Base-by-base conservation (phyloP, 2,888 invertebrate species). In the Hoplodrina ambigua region DNA sequence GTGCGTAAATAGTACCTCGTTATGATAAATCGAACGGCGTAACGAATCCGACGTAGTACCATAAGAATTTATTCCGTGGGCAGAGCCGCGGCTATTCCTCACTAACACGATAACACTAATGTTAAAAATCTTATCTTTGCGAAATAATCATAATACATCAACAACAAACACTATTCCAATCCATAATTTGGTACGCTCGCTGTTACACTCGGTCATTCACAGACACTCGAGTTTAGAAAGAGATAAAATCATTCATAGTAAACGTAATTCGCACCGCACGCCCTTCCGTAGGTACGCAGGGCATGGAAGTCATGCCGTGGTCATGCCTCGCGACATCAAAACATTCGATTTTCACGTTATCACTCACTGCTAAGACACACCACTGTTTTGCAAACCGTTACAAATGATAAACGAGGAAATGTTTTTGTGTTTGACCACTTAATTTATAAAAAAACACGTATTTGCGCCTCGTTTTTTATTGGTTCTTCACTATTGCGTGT, bases 161-260 rank as follows among this genome's bases (percentile, higher is more conserved):
- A 95, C 92, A 94, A 95, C 94, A 94, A 94, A 94, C 93, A 94
- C 92, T 91, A 93, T 93, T 84, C 92, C 93, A 93, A 93, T 94
- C 93, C 94, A 92, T 94, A 94, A 93, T 95, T 94, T 91, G 91
- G 94, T 94, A 94, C 94, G 93, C 93, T 94, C 90, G 94, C 94
- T 93, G 90, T 94, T 95, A 94, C 94, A 94, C 95, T 94, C 95
- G 90, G 94, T 95, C 95, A 95, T 95, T 95, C 95, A 95, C 94
- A 94, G 94, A 93, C 92, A 94, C 94, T 92, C 89, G 87, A 93
- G 93, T 95, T 94, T 94, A 95, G 95, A 96, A 95, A 95, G 95
- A 96, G 95, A 96, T 95, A 94, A 95, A 95, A 95, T 95, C 95
- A 96, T 95, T 96, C 95, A 95, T 95, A 95, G 94, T 95, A 95